Conservation (phyloP, 2,113 vertebrate genomes). For the Stomatorhinus ivindoensis region DNA sequence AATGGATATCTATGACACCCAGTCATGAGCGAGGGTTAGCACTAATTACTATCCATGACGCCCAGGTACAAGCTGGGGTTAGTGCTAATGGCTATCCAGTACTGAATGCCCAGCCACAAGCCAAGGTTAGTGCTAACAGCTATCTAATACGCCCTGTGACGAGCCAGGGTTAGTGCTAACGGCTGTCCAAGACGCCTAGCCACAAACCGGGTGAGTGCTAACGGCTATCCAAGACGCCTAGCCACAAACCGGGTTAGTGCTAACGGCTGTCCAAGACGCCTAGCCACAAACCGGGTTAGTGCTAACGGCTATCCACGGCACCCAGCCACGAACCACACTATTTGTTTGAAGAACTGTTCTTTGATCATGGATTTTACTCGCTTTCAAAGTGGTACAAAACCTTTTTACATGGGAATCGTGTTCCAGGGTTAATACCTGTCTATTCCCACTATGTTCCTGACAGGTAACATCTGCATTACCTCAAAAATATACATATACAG, state of each 20-base stretch:
- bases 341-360: conserved; percentile 4
- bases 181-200: neutral
- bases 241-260: neutral
- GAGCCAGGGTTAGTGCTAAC: neutral
- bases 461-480: neutral
- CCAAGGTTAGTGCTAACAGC: neutral
- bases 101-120: neutral
- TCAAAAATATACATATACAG: neutral
- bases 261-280: neutral
- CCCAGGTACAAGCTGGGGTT: neutral
- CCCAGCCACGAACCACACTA: neutral
- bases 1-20: neutral
- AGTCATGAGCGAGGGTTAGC: neutral
- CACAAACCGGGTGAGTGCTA: neutral
- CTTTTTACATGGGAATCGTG: neutral
- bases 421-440: neutral
- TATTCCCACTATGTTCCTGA: neutral
- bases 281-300: neutral
- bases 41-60: neutral
- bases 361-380: conserved; percentile 1
- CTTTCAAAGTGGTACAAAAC: neutral
- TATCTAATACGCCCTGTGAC: neutral
- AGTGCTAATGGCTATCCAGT: neutral
- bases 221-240: neutral
- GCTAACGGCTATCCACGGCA: neutral